A percentile compares a stretch with the other conserved stretches of the same genome.
phyloP scores from a whole-genome alignment of 2,797 vertebrate genomes.

The Ptychadena robeensis region DNA sequence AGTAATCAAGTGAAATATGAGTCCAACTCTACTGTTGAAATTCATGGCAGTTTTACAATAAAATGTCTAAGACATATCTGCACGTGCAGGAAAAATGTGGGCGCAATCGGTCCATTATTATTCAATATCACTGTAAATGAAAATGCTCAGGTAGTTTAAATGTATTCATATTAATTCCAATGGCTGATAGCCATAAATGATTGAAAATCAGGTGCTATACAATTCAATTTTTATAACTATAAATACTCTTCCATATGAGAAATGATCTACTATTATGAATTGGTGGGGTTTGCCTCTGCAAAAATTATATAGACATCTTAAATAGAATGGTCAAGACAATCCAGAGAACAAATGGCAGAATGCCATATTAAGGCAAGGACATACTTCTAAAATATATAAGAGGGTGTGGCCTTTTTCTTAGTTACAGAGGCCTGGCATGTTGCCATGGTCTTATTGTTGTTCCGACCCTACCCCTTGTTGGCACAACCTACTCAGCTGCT shows the following conservation, averaged over 20 bases:
- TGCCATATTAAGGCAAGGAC: neutral
- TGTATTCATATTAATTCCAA: constrained; percentile 13
- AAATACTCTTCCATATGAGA: neutral
- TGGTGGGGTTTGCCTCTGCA: neutral
- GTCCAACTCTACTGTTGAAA: constrained; percentile 57
- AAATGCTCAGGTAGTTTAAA: constrained; percentile 16
- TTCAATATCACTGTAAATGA: constrained; percentile 10
- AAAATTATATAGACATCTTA: neutral
- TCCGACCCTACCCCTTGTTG: constrained; percentile 12
- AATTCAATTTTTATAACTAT: neutral
- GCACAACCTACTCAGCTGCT: neutral
- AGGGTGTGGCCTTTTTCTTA: neutral
- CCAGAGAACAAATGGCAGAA: neutral
- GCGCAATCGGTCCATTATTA: constrained; percentile 39
- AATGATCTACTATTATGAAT: neutral
- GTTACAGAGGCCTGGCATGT: neutral
- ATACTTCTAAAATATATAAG: neutral
- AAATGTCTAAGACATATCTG: constrained; percentile 53
- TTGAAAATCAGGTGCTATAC: neutral
- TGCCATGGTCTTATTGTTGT: constrained; percentile 4
- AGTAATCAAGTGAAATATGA: constrained; percentile 59
- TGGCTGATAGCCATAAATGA: constrained; percentile 1
- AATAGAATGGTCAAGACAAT: neutral
- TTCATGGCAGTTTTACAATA: constrained; percentile 55
- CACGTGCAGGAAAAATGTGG: constrained; percentile 39